A percentile compares a stretch with the other conserved stretches of the same genome.
Evolutionary conservation across 2,113 vertebrate genomes (phyloP).

Genomic region (Egretta garzetta): DNA sequence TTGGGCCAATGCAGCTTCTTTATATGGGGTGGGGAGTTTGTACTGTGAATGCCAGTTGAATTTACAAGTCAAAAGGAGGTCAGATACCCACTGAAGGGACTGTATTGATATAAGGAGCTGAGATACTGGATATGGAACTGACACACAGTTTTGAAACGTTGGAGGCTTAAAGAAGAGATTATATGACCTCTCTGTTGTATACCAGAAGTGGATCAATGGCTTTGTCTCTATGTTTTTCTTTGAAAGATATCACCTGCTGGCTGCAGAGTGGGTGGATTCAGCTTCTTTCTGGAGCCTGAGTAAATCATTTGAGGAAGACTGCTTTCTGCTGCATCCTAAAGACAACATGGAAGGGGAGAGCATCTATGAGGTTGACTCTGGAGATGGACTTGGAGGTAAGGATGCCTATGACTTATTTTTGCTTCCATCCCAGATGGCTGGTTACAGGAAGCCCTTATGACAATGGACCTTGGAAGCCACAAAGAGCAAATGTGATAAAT

Average conservation of each 20-base stretch:
- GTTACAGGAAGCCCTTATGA: not conserved
- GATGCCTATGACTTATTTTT: not conserved
- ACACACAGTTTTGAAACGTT: not conserved
- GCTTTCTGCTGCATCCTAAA: not conserved
- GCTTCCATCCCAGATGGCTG: not conserved
- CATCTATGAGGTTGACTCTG: constrained; percentile 67
- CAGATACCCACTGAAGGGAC: not conserved
- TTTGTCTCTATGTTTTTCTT: constrained; percentile 62
- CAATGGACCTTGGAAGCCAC: not conserved
- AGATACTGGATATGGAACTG: not conserved
- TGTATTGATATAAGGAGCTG: not conserved
- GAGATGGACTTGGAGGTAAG: constrained; percentile 68
- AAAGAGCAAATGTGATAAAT: not conserved
- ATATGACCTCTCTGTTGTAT: not conserved
- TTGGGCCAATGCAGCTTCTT: not conserved
- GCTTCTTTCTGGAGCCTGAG: constrained; percentile 41
- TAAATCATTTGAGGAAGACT: constrained; percentile 9
- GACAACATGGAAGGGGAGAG: constrained; percentile 62
- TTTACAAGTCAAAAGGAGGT: not conserved
- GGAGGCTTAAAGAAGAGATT: not conserved
- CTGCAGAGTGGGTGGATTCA: constrained; percentile 41
- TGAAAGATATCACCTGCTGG: constrained; percentile 55
- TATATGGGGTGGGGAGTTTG: not conserved
- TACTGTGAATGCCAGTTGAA: not conserved
- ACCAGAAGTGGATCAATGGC: constrained; percentile 1